These are phyloP conservation scores for Formica exsecta DNA, from an alignment of 1,140 invertebrate species.

Conservation along the genomic window DNA sequence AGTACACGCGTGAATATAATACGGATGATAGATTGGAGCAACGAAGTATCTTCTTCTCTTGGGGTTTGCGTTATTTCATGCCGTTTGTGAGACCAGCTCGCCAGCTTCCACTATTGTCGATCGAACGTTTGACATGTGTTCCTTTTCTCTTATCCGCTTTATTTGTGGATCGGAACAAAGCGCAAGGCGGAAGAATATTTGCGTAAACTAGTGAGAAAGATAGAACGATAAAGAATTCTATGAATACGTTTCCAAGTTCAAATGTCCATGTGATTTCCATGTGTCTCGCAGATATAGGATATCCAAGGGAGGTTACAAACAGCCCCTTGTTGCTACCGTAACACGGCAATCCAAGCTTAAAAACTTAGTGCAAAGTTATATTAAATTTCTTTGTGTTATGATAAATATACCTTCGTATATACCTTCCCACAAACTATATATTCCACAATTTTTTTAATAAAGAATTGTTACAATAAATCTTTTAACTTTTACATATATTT, in stretches of 20 bases:
- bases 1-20: slow-evolving; percentile 12
- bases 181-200: slow-evolving; percentile 65
- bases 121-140: slow-evolving; percentile 59
- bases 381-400: not conserved
- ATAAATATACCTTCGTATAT: too few species aligned
- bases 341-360: not conserved
- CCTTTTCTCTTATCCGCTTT: slow-evolving; percentile 46
- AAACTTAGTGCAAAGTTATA: slow-evolving; percentile 34
- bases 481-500: not conserved
- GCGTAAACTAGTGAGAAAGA: slow-evolving; percentile 36
- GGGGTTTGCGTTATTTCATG: slow-evolving; percentile 77
- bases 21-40: slow-evolving; percentile 57
- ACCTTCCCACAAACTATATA: too few species aligned
- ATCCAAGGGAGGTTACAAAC: slow-evolving; percentile 21
- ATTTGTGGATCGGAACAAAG: slow-evolving; percentile 66
- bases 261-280: slow-evolving; percentile 79
- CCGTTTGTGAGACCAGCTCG: slow-evolving; percentile 73
- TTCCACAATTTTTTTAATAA: not conserved
- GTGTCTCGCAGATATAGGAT: slow-evolving; percentile 51
- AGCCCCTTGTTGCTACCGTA: not conserved
- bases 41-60: slow-evolving; percentile 60
- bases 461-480: not conserved
- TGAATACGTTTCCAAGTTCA: slow-evolving; percentile 81
- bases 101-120: slow-evolving; percentile 60
- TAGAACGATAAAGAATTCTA: slow-evolving; percentile 67